Percentiles rank a stretch among this genome's conserved stretches.
These are phyloP conservation scores for Strix uralensis DNA, from an alignment of 2,113 vertebrate species.

Conservation along the genomic window DNA sequence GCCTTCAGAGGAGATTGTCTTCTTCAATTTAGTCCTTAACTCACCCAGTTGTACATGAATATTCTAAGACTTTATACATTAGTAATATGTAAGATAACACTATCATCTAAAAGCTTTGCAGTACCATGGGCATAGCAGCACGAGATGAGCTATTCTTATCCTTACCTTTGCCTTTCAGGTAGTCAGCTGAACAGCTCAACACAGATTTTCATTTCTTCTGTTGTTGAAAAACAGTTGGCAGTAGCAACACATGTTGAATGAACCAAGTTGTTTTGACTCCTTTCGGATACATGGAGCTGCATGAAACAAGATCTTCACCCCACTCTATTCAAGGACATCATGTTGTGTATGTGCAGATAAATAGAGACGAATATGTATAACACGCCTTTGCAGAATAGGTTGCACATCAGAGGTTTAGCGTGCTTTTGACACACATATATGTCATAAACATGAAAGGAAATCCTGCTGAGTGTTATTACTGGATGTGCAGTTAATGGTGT, in stretches of 20 bases:
- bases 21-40: neutral
- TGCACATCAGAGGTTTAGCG: neutral
- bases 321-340: neutral
- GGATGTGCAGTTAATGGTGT: neutral
- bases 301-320: neutral
- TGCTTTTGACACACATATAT: neutral
- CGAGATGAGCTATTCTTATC: neutral
- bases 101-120: neutral
- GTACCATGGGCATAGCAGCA: neutral
- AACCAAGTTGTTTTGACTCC: neutral
- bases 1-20: neutral
- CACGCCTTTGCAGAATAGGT: neutral
- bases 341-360: neutral
- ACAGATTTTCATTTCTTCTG: neutral
- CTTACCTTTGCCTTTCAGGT: neutral
- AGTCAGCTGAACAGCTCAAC: neutral
- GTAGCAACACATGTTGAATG: neutral
- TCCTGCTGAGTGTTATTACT: neutral
- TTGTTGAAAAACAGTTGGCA: neutral
- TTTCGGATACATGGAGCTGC: neutral
- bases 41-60: neutral
- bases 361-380: neutral
- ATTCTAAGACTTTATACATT: constrained; percentile 4
- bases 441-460: constrained; percentile 19
- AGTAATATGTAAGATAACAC: neutral